phyloP scores from a whole-genome alignment of 1,140 invertebrate genomes.

The Brachionus calyciflorus region DNA sequence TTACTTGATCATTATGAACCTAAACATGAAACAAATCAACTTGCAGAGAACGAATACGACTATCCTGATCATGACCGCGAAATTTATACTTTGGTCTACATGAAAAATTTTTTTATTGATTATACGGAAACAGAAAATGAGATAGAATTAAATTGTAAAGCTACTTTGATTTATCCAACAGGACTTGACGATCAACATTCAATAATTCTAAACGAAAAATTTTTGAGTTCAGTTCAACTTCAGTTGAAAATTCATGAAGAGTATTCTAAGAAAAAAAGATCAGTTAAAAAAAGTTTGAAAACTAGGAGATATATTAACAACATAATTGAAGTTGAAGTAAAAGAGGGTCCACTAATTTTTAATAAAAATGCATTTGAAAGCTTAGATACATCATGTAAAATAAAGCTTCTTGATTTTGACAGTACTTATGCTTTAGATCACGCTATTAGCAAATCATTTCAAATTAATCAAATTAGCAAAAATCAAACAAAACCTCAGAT shows the following conservation, averaged over 20 bases:
- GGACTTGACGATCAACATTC: not conserved
- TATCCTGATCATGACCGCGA: not conserved
- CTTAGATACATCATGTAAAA: not conserved
- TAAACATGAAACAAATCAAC: not conserved
- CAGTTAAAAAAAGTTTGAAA: not conserved
- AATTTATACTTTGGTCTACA: slow-evolving; percentile 24
- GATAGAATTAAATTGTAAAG: not conserved
- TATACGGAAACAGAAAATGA: not conserved
- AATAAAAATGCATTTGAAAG: not conserved
- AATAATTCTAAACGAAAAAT: not conserved
- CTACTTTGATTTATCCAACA: not conserved
- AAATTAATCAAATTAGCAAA: not conserved
- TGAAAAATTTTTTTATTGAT: not conserved
- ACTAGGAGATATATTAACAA: not conserved
- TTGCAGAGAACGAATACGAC: not conserved
- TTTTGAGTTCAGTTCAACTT: not conserved
- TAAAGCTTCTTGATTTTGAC: not conserved
- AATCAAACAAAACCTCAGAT: not conserved
- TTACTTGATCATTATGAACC: slow-evolving; percentile 28
- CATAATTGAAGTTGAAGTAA: not conserved
- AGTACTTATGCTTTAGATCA: slow-evolving; percentile 17
- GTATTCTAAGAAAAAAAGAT: not conserved
- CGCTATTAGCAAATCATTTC: not conserved
- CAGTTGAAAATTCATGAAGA: not conserved
- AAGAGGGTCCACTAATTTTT: not conserved